Percentiles rank a stretch among this genome's conserved stretches.
These are phyloP conservation scores for Agriotes lineatus DNA, from an alignment of 2,888 invertebrate genomes.

Conservation along the genomic window DNA sequence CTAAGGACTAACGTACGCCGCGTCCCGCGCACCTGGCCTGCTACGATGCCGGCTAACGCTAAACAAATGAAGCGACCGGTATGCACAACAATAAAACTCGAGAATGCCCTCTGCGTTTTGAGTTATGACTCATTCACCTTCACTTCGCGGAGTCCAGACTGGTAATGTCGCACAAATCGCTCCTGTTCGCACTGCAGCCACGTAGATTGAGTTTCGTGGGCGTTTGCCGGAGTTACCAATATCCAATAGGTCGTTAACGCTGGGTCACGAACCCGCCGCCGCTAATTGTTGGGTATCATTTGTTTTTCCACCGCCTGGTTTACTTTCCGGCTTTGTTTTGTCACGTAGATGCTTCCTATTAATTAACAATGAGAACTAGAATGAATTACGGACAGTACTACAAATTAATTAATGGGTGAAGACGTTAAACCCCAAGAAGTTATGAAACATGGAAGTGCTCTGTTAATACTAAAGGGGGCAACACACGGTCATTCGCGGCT, in stretches of 20 bases:
- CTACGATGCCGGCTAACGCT: slow-evolving; percentile 17
- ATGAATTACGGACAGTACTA: too few species aligned
- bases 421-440: too few species aligned
- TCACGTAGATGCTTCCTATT: too few species aligned
- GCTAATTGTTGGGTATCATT: background rate
- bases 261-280: background rate
- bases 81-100: slow-evolving; percentile 28
- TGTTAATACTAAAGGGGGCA: too few species aligned
- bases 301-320: background rate
- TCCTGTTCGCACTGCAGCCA: slow-evolving; percentile 7
- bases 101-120: slow-evolving; percentile 27
- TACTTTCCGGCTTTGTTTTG: background rate
- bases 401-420: too few species aligned
- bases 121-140: slow-evolving; percentile 30
- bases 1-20: slow-evolving; percentile 19
- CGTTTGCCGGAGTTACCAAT: background rate
- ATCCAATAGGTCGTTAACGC: slow-evolving; percentile 8
- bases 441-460: too few species aligned
- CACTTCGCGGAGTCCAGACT: background rate
- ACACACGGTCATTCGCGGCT: too few species aligned
- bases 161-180: slow-evolving; percentile 10
- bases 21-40: slow-evolving; percentile 21
- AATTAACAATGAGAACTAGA: too few species aligned
- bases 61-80: slow-evolving; percentile 32
- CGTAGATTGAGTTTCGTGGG: slow-evolving; percentile 22